Evolutionary conservation across 2,888 invertebrate genomes (phyloP).

Genomic region (Aleiodes testaceus): DNA sequence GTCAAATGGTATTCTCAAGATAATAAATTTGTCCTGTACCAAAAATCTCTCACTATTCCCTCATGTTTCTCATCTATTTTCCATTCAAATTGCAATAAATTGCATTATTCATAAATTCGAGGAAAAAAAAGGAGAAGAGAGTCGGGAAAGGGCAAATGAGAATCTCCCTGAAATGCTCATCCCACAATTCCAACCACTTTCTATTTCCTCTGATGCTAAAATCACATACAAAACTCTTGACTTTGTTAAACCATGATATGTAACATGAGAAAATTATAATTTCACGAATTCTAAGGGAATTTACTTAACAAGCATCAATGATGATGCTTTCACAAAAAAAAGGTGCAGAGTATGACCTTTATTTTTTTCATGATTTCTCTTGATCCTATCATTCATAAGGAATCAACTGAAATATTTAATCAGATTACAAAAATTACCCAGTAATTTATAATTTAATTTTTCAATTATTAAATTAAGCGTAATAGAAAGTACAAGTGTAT

Average conservation of each 20-base stretch:
- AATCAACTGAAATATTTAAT: no score
- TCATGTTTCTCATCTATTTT: neutral
- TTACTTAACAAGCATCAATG: no score
- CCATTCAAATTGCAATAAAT: neutral
- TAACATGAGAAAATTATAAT: neutral
- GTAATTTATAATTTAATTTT: no score
- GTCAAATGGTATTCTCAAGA: constrained; percentile 1
- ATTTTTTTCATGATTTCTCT: no score
- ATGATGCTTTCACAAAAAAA: no score
- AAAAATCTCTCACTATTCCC: neutral
- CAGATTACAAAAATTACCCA: no score
- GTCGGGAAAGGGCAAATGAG: constrained; percentile 3
- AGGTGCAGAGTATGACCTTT: no score
- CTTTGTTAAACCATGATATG: neutral
- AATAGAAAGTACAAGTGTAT: no score
- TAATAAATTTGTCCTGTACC: neutral
- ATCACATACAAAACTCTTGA: neutral
- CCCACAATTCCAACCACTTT: constrained; percentile 51
- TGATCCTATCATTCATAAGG: no score
- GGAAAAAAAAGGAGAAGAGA: neutral
- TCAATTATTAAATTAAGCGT: no score
- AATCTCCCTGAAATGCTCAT: constrained; percentile 32
- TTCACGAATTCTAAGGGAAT: no score
- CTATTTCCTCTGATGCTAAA: constrained; percentile 42
- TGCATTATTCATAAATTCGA: neutral